Evolutionary conservation across 2,888 invertebrate genomes (phyloP), one percentile per base, ranked within the genome.

Genomic region (Troides helena): DNA sequence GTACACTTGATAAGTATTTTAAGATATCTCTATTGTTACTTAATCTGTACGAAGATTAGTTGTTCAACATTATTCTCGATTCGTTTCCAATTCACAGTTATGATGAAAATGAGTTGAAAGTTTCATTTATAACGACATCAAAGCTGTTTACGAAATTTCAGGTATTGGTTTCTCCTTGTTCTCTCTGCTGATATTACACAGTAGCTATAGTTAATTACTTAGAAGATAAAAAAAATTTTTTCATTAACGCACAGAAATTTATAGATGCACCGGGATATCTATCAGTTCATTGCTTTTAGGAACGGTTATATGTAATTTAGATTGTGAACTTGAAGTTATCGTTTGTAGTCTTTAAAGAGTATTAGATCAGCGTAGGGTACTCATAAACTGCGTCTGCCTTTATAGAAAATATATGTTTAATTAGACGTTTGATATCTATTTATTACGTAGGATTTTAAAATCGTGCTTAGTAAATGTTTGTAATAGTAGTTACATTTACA

Each of bases 401-500:
- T 46, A 23, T 56, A 25, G 30, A 30, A 53, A 56, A 64, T 39
- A 67, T 10, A n/a, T 62, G n/a, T 61, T 50, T 53, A n/a, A 36
- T 23, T 68, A 36, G 50, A 39, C n/a, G 53, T 61, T 63, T 61
- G 65, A 58, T 36, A 67, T 60, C 58, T 57, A 64, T 67, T 64
- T 70, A 74, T 74, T 80, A 83, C 84, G 82, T 73, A 75, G 74
- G 79, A 78, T 74, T 81, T 68, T 64, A 65, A 72, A 76, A 74
- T 75, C 68, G 81, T 78, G 82, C 79, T 76, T 83, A 70, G 66
- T 70, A 76, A 85, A 82, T 84, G 82, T 86, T 86, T 78, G 80
- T 81, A 84, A 79, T 89, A 89, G 88, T 80, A 77, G 81, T 86
- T 84, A 85, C 75, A 76, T 72, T 77, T 80, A 46, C 30, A 30